Conservation (phyloP, 1,140 invertebrate genomes). For the Drosophila watanabei region DNA sequence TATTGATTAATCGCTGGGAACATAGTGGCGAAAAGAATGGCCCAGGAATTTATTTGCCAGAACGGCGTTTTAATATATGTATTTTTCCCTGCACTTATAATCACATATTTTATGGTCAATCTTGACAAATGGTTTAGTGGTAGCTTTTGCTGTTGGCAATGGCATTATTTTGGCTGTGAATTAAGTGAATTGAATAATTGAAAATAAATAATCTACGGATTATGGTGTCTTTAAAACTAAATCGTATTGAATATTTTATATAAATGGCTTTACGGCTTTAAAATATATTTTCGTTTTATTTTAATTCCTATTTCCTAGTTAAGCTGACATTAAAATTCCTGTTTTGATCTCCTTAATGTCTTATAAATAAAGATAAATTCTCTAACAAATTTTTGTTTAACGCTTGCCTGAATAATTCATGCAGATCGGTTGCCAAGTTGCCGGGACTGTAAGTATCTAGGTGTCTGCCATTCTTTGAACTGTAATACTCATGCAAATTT, state of each 20-base stretch:
- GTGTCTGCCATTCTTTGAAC: slow-evolving; percentile 25
- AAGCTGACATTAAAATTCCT: neutral
- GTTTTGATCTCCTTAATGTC: neutral
- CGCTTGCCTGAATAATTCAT: neutral
- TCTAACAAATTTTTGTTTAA: neutral
- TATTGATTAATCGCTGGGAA: slow-evolving; percentile 62
- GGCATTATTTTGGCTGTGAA: neutral
- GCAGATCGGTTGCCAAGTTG: slow-evolving; percentile 22
- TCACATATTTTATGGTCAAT: slow-evolving; percentile 11
- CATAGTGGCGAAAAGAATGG: slow-evolving; percentile 17
- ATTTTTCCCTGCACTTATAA: neutral
- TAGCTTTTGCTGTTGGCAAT: neutral
- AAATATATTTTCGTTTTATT: neutral
- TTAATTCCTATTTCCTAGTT: neutral
- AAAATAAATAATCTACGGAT: neutral
- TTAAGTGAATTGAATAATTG: neutral
- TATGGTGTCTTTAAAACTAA: no score
- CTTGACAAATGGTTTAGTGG: slow-evolving; percentile 15
- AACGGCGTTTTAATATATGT: slow-evolving; percentile 17
- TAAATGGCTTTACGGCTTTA: neutral
- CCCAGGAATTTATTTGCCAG: slow-evolving; percentile 17
- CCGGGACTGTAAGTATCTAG: slow-evolving; percentile 2
- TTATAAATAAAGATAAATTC: neutral
- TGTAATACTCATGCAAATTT: slow-evolving; percentile 45
- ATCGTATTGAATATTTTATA: neutral